Percentiles rank a stretch among this genome's conserved stretches.
These are phyloP conservation scores for Dexiosoma caninum DNA, from an alignment of 2,888 invertebrate species.

Conservation along the genomic window DNA sequence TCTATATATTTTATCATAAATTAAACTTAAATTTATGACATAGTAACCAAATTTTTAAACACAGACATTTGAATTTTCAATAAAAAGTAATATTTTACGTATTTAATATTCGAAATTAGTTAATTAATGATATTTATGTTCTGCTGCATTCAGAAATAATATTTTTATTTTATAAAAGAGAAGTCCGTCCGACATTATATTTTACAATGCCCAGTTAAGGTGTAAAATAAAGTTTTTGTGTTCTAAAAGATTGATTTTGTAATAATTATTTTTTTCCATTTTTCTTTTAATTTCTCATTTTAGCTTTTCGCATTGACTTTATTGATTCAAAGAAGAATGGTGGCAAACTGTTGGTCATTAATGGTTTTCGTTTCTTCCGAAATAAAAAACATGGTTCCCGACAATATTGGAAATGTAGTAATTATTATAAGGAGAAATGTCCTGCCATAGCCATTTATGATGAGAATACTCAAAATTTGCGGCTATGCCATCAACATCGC, in stretches of 20 bases:
- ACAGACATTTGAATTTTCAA: neutral
- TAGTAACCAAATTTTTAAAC: neutral
- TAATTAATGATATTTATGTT: too few relatives aligned
- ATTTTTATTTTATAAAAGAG: neutral
- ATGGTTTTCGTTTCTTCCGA: conserved; percentile 77
- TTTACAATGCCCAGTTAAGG: too few relatives aligned
- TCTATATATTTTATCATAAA: too few relatives aligned
- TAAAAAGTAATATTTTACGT: too few relatives aligned
- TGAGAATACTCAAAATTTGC: conserved; percentile 74
- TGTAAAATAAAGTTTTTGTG: neutral
- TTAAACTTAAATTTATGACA: too few relatives aligned
- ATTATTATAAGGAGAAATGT: conserved; percentile 78
- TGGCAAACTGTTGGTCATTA: conserved; percentile 77
- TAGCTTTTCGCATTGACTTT: conserved; percentile 77
- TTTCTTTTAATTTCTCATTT: conserved; percentile 47
- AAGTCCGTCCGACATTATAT: too few relatives aligned
- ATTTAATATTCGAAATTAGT: neutral
- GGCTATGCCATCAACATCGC: conserved; percentile 76
- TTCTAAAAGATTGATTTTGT: neutral
- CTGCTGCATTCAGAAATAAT: neutral
- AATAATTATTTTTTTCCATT: conserved; percentile 16
- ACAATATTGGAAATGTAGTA: conserved; percentile 78
- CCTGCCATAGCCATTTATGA: conserved; percentile 78
- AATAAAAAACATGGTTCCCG: conserved; percentile 77
- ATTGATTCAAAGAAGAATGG: conserved; percentile 78